Percentiles rank a stretch among this genome's conserved stretches.
phyloP scores from a whole-genome alignment of 2,888 invertebrate genomes.

The Drosophila longiperda region DNA sequence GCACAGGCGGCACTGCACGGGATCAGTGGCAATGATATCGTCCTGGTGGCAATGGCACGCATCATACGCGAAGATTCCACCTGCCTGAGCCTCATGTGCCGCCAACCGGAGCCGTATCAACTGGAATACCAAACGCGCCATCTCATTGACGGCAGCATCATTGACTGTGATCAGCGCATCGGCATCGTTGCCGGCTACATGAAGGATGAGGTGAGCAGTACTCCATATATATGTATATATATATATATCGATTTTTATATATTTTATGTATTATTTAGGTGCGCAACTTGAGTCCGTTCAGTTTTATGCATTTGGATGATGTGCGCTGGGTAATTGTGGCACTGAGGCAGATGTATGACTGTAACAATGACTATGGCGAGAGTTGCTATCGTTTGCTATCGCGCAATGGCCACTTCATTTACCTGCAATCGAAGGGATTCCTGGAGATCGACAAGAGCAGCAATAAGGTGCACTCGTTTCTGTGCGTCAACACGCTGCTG shows the following conservation, averaged over 20 bases:
- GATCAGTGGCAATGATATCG: constrained; percentile 88
- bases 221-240: not conserved
- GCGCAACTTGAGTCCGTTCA: constrained; percentile 94
- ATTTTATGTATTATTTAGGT: constrained; percentile 85
- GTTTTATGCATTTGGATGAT: constrained; percentile 95
- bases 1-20: constrained; percentile 86
- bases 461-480: constrained; percentile 93
- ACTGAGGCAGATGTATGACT: constrained; percentile 94
- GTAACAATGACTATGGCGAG: constrained; percentile 92
- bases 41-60: constrained; percentile 91
- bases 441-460: constrained; percentile 91
- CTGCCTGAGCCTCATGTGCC: constrained; percentile 87
- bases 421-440: constrained; percentile 93
- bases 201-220: constrained; percentile 90
- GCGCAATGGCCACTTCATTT: constrained; percentile 93
- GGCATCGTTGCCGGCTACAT: constrained; percentile 95
- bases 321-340: constrained; percentile 95
- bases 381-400: constrained; percentile 93
- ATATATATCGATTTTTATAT: constrained; percentile 4
- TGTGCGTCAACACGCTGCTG: constrained; percentile 93
- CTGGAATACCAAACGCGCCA: constrained; percentile 96
- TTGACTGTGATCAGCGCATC: constrained; percentile 96
- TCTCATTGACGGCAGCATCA: constrained; percentile 94
- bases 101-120: constrained; percentile 89
- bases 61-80: constrained; percentile 87